These are phyloP conservation scores for Antennarius maculatus DNA, from an alignment of 2,797 vertebrate species.

Conservation along the genomic window DNA sequence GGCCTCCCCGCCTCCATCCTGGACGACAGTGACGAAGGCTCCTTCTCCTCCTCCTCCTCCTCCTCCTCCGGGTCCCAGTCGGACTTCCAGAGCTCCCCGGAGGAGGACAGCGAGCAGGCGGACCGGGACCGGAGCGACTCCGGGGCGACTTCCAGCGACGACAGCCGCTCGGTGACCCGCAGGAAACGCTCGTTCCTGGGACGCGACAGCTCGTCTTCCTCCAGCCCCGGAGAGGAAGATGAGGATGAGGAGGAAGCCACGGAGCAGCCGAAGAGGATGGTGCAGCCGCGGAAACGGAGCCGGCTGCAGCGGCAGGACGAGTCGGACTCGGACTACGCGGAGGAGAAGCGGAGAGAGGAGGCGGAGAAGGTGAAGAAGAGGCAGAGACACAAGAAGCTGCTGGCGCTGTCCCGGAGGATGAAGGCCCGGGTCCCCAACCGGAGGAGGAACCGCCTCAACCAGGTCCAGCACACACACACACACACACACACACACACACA, in stretches of 20 bases:
- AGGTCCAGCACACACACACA: constrained; percentile 44
- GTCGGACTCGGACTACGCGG: constrained; percentile 70
- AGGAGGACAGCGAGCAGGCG: constrained; percentile 63
- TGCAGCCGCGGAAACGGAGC: constrained; percentile 65
- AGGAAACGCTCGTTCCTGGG: constrained; percentile 75
- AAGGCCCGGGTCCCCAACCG: constrained; percentile 71
- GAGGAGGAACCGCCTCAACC: constrained; percentile 62
- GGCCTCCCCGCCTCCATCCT: constrained; percentile 75
- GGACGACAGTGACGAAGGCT: constrained; percentile 80
- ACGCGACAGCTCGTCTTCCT: constrained; percentile 69
- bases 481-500: too few species aligned
- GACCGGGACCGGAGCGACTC: constrained; percentile 56
- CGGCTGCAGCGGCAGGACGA: constrained; percentile 70
- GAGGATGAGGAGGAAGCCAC: constrained; percentile 22
- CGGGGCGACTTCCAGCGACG: constrained; percentile 67
- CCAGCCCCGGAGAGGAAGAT: constrained; percentile 43
- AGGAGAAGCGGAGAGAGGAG: constrained; percentile 64
- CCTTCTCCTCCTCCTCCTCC: constrained; percentile 68
- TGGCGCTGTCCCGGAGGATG: constrained; percentile 76
- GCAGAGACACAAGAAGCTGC: constrained; percentile 75
- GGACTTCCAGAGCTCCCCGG: constrained; percentile 67
- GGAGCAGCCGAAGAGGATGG: constrained; percentile 51
- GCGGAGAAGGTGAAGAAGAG: constrained; percentile 71
- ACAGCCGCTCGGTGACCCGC: constrained; percentile 72
- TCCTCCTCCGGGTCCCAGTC: constrained; percentile 66